These are phyloP conservation scores for Acanthisitta chloris DNA, from an alignment of 2,113 vertebrate genomes.

Conservation along the genomic window DNA sequence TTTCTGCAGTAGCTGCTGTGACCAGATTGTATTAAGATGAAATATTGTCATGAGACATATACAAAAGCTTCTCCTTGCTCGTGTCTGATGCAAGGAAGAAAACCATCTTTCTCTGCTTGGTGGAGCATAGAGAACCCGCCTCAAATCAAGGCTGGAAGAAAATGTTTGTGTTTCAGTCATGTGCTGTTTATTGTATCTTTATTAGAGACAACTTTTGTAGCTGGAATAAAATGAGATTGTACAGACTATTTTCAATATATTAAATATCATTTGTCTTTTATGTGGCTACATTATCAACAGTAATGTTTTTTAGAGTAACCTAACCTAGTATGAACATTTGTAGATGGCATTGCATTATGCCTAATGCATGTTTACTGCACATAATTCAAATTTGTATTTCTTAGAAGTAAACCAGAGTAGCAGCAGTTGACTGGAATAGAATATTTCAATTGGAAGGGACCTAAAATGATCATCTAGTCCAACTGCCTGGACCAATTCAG, in stretches of 20 bases:
- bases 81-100: constrained; percentile 19
- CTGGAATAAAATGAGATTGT: background rate
- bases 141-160: constrained; percentile 4
- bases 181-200: background rate
- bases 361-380: background rate
- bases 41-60: constrained; percentile 67
- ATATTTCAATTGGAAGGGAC: background rate
- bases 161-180: background rate
- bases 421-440: background rate
- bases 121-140: constrained; percentile 7
- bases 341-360: background rate
- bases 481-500: background rate
- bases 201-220: background rate
- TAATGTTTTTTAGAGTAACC: background rate
- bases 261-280: background rate
- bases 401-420: background rate
- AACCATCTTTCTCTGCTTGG: constrained; percentile 8
- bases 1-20: constrained; percentile 69
- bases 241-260: background rate
- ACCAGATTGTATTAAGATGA: constrained; percentile 71
- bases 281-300: background rate
- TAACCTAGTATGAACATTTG: background rate
- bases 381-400: background rate
- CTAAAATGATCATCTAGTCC: background rate
- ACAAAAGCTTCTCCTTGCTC: constrained; percentile 29